Percentiles rank a stretch among this genome's conserved stretches.
Evolutionary conservation across 2,888 invertebrate species (phyloP).

Genomic region (Morinoia aosen): DNA sequence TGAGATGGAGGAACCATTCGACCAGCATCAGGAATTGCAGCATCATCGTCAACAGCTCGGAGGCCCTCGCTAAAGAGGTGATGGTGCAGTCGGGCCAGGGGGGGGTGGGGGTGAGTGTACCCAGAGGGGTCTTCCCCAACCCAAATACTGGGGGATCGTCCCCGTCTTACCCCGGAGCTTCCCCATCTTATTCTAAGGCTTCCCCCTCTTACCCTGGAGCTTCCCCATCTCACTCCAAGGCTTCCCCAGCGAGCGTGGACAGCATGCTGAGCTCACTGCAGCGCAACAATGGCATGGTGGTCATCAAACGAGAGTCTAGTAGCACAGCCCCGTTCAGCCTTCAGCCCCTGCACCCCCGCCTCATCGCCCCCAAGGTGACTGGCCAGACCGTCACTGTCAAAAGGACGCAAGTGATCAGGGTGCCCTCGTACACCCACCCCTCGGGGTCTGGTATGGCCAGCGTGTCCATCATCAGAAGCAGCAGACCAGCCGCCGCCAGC

Average conservation of each 20-base stretch:
- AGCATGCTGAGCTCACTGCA: slow-evolving; percentile 25
- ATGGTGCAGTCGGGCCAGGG: not conserved
- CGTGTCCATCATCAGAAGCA: not conserved
- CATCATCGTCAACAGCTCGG: not conserved
- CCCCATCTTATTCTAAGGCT: not conserved
- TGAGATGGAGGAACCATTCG: not conserved
- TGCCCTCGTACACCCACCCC: not conserved
- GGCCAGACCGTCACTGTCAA: not conserved
- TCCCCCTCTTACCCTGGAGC: not conserved
- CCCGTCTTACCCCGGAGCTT: not conserved
- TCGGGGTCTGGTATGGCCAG: not conserved
- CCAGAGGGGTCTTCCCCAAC: too few species aligned
- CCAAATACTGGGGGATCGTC: not conserved
- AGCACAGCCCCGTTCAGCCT: not conserved
- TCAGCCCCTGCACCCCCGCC: not conserved
- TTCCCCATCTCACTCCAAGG: not conserved
- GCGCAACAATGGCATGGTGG: slow-evolving; percentile 30
- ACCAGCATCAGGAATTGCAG: not conserved
- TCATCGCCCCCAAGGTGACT: not conserved
- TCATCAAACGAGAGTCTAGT: not conserved
- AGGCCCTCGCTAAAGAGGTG: not conserved
- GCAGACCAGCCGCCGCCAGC: not conserved
- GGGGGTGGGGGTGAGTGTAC: not conserved
- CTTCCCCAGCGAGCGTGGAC: not conserved
- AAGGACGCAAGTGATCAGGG: slow-evolving; percentile 39